Evolutionary conservation across 2,888 invertebrate genomes (phyloP).

Genomic region (Amphipoea oculea): DNA sequence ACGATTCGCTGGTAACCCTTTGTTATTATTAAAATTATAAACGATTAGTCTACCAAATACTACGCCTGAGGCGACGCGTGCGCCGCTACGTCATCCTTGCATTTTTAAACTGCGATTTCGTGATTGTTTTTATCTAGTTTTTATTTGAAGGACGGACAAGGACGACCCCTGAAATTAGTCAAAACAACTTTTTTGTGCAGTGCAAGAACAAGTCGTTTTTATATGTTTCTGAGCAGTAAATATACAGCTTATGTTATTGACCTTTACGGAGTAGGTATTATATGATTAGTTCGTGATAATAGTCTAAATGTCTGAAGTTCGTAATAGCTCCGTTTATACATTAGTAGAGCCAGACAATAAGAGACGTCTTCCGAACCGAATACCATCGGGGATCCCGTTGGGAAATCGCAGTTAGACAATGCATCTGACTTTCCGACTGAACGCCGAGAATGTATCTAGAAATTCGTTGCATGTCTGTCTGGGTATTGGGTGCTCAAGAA

Average conservation of each 20-base stretch:
- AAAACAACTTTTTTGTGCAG: constrained; percentile 63
- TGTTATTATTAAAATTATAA: constrained; percentile 82
- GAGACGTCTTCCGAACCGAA: constrained; percentile 78
- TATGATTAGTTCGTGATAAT: constrained; percentile 49
- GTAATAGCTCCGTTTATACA: constrained; percentile 47
- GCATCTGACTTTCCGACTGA: constrained; percentile 66
- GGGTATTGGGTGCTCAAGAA: constrained; percentile 11
- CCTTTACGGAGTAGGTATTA: constrained; percentile 45
- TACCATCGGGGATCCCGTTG: constrained; percentile 76
- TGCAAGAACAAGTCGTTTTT: constrained; percentile 44
- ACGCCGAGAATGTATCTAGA: constrained; percentile 65
- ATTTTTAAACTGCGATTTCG: constrained; percentile 73
- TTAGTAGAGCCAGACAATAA: constrained; percentile 64
- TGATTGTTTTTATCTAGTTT: constrained; percentile 72
- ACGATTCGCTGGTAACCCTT: constrained; percentile 72
- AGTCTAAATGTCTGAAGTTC: constrained; percentile 39
- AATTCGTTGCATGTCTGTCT: constrained; percentile 41
- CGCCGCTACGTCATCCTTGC: constrained; percentile 76
- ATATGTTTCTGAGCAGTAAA: constrained; percentile 43
- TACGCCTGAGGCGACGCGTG: constrained; percentile 74
- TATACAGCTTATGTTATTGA: constrained; percentile 59
- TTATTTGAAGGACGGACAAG: constrained; percentile 75
- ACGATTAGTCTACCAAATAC: constrained; percentile 75
- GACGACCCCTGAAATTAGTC: constrained; percentile 63
- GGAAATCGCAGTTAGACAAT: constrained; percentile 78